Percentiles rank a stretch among this genome's conserved stretches.
Evolutionary conservation across 2,113 vertebrate genomes (phyloP).

Genomic region (Polyodon spathula): DNA sequence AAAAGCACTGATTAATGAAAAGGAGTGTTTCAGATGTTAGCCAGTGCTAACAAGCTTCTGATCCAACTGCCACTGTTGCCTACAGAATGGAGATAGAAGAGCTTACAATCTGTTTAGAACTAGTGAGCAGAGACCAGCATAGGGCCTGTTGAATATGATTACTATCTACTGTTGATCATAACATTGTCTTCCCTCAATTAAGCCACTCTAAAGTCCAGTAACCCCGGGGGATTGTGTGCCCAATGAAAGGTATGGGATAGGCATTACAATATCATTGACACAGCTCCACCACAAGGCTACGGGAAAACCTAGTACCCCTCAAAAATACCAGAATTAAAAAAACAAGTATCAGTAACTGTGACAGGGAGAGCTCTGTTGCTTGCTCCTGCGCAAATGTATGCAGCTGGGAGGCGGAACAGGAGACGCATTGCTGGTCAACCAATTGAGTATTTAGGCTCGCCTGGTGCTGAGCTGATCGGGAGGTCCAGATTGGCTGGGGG

Average conservation of each 20-base stretch:
- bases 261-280: too few species aligned
- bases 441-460: too few species aligned
- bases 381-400: too few species aligned
- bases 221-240: not conserved
- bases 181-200: constrained; percentile 29
- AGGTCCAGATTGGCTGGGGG: too few species aligned
- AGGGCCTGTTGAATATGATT: not conserved
- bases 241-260: not conserved
- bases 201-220: not conserved
- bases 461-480: too few species aligned
- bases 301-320: too few species aligned
- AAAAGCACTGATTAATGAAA: constrained; percentile 26
- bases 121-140: constrained; percentile 31
- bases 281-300: too few species aligned
- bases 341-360: too few species aligned
- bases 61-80: constrained; percentile 38
- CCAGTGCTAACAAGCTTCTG: constrained; percentile 17
- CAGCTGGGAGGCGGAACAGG: too few species aligned
- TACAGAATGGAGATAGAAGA: constrained; percentile 28
- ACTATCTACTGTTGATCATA: constrained; percentile 13
- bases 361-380: too few species aligned
- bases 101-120: constrained; percentile 33
- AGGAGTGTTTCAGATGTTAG: constrained; percentile 19
- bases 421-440: too few species aligned
- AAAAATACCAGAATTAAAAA: too few species aligned